Conservation (phyloP, 2,797 vertebrate species). For the Macropodus opercularis region DNA sequence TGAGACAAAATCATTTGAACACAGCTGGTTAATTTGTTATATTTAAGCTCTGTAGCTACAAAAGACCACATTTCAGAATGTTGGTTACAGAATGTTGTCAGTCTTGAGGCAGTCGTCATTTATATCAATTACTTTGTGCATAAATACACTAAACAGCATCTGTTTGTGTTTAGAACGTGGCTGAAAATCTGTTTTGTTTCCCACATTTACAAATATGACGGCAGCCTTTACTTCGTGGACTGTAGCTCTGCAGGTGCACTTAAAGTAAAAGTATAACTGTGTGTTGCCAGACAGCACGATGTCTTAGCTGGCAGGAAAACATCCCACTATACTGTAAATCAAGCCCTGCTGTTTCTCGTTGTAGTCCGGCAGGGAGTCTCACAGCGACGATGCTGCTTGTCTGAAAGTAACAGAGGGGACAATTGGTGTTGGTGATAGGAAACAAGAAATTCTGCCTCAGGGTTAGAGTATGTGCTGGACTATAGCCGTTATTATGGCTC, state of each 20-base stretch:
- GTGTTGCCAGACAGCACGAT: not conserved
- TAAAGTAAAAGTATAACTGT: not conserved
- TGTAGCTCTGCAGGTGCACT: slow-evolving; percentile 10
- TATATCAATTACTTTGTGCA: not conserved
- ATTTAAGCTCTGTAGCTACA: not conserved
- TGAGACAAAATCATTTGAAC: no score
- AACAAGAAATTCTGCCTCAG: slow-evolving; percentile 28
- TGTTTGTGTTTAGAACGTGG: not conserved
- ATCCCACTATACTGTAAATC: slow-evolving; percentile 35
- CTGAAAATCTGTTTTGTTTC: slow-evolving; percentile 21
- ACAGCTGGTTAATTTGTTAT: not conserved
- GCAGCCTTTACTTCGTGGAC: slow-evolving; percentile 1
- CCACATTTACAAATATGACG: slow-evolving; percentile 15
- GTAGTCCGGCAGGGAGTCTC: slow-evolving; percentile 6
- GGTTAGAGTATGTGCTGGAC: slow-evolving; percentile 39
- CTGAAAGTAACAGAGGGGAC: slow-evolving; percentile 38
- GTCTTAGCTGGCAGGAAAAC: slow-evolving; percentile 4
- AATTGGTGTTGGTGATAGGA: slow-evolving; percentile 34
- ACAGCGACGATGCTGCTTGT: slow-evolving; percentile 12
- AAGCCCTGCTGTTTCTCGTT: slow-evolving; percentile 31
- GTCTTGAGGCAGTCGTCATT: not conserved
- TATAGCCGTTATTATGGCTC: slow-evolving; percentile 54
- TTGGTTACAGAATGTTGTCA: no score
- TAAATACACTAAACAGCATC: not conserved
- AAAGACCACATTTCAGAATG: not conserved